Percentiles rank a stretch among this genome's conserved stretches.
These are phyloP conservation scores for Ameiurus melas DNA, from an alignment of 2,113 vertebrate species.

Conservation along the genomic window DNA sequence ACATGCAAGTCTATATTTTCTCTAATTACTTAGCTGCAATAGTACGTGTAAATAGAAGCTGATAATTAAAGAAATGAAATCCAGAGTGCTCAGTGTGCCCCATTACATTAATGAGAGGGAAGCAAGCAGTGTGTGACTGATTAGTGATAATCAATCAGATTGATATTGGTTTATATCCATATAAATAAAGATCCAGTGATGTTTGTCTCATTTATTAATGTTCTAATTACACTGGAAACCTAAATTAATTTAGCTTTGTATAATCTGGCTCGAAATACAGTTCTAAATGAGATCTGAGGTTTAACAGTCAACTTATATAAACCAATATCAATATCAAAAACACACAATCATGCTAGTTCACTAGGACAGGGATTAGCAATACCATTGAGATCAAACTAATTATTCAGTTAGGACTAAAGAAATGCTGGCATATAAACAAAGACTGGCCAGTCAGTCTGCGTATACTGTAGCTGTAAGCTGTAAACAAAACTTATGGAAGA, in stretches of 20 bases:
- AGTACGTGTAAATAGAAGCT: constrained; percentile 19
- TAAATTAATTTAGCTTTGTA: neutral
- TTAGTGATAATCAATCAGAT: constrained; percentile 30
- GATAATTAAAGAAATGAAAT: constrained; percentile 40
- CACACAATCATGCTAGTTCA: neutral
- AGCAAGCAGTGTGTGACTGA: constrained; percentile 31
- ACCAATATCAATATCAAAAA: too few relatives aligned
- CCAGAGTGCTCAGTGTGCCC: constrained; percentile 8
- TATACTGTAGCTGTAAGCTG: neutral
- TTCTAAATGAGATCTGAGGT: neutral
- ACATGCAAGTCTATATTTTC: constrained; percentile 1
- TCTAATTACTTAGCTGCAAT: constrained; percentile 33
- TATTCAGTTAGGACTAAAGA: neutral
- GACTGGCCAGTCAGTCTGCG: neutral
- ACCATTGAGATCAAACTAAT: neutral
- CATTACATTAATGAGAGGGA: constrained; percentile 36
- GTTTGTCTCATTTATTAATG: neutral
- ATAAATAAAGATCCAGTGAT: constrained; percentile 19
- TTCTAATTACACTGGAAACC: constrained; percentile 5
- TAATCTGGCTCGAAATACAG: neutral
- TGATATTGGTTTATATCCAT: constrained; percentile 13
- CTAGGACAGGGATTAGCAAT: neutral
- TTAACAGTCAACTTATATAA: too few relatives aligned
- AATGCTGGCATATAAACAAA: neutral
- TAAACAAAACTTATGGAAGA: neutral